Evolutionary conservation across 2,113 vertebrate species (phyloP).

Genomic region (Falco punctatus): DNA sequence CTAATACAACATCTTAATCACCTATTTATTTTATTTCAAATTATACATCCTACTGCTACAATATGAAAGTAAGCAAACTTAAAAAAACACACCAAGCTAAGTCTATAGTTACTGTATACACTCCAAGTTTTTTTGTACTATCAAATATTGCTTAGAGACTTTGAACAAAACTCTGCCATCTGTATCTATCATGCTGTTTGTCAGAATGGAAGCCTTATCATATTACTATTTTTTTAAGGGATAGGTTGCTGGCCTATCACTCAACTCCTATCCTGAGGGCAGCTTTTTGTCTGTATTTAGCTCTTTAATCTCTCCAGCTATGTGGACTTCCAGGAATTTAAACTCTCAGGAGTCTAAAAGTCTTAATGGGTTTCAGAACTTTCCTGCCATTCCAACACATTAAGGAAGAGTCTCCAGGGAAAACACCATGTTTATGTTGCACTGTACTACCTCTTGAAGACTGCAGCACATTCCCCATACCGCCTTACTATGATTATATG

Average conservation of each 20-base stretch:
- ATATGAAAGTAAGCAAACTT: conserved; percentile 19
- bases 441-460: background rate
- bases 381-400: background rate
- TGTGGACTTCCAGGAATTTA: conserved; percentile 20
- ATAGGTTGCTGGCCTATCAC: background rate
- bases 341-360: background rate
- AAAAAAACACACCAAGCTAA: background rate
- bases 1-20: background rate
- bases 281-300: background rate
- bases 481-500: background rate
- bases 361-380: background rate
- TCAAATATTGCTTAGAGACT: background rate
- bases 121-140: background rate
- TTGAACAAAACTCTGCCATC: background rate
- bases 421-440: background rate
- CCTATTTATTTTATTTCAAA: conserved; percentile 24
- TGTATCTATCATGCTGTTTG: background rate
- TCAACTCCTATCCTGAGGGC: background rate
- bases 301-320: background rate
- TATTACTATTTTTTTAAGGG: background rate
- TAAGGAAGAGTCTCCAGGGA: background rate
- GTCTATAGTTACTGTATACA: background rate
- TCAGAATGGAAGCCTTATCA: background rate
- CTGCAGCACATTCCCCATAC: background rate
- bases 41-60: background rate